phyloP scores from a whole-genome alignment of 2,797 vertebrate genomes.

The Chrysolophus pictus region DNA sequence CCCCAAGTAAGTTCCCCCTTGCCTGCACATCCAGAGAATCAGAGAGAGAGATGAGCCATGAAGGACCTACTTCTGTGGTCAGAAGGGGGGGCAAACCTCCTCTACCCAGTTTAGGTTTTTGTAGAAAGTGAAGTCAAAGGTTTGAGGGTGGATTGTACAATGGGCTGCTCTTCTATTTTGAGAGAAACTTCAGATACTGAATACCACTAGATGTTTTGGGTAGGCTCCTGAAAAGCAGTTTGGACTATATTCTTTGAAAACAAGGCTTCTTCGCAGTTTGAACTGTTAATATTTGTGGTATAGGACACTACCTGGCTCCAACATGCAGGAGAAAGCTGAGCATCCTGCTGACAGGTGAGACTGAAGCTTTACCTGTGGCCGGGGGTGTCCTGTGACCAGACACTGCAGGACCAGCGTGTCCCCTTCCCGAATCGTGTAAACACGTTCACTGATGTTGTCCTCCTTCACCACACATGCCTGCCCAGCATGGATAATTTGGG shows the following conservation, averaged over 20 bases:
- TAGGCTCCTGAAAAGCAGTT: neutral
- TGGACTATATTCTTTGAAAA: neutral
- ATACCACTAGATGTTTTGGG: neutral
- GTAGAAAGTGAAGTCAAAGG: neutral
- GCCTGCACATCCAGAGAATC: neutral
- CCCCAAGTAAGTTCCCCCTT: neutral
- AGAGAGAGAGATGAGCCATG: neutral
- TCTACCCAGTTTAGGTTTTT: neutral
- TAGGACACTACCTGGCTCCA: neutral
- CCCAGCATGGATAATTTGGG: slow-evolving; percentile 95
- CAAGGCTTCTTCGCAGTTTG: neutral
- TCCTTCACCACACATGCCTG: slow-evolving; percentile 98
- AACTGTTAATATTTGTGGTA: neutral
- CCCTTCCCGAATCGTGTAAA: slow-evolving; percentile 98
- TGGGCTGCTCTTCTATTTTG: neutral
- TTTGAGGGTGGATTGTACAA: neutral
- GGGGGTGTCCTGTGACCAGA: slow-evolving; percentile 95
- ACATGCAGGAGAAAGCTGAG: neutral
- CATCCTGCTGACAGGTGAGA: neutral
- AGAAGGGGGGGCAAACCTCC: neutral
- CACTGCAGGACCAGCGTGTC: slow-evolving; percentile 94
- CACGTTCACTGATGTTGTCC: slow-evolving; percentile 96
- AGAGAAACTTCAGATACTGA: neutral
- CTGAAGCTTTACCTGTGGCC: slow-evolving; percentile 87
- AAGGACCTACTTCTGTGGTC: neutral